Base-by-base conservation (phyloP, 64 coral and sea anemone species). In the Dendrophyllia cribrosa region DNA sequence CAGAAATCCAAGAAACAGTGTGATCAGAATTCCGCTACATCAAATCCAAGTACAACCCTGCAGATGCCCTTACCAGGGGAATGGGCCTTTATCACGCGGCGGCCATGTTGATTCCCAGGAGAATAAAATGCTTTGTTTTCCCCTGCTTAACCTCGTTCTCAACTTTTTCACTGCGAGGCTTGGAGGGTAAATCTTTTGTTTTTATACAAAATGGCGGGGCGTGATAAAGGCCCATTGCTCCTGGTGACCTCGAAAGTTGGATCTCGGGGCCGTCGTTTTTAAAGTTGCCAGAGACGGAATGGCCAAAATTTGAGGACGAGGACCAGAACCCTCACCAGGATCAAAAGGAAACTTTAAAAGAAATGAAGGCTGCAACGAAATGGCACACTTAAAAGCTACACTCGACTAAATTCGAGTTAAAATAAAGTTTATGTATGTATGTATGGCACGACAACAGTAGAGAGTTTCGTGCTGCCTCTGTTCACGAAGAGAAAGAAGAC, bases 1-100 rank as follows among this genome's bases (percentile, higher is more conserved):
- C 86, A 16, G 92, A 94, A 58, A 83, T 94, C 4, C 86, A 85
- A 76, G 86, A 94, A 69, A 89, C 86, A 24, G 46, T 94, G 17
- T 77, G 58, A 23, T 51, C 69, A 34, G 66, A 94, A 60, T 89
- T 89, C 51, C 9, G 45, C 46, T 94, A 89, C 22, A 67, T 94
- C 68, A 82, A 70, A 52, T 83, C 86, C 20, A 89, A 72, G 17
- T 63, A 48, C 14, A 94, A 94, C 58, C 92, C 86, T 50, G 92
- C 78, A 72, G 86, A 94, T 68, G 66, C 85, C 16, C 77, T 94
- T 26, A 94, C 92, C 3, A 88, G 86, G 44, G 92, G 75, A 49
- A 94, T n/a, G n/a, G n/a, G n/a, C n/a, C n/a, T n/a, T n/a, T n/a
- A n/a, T n/a, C n/a, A n/a, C n/a, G n/a, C n/a, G n/a, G n/a, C n/a